phyloP scores from a whole-genome alignment of 2,797 vertebrate genomes.

The Menidia menidia region DNA sequence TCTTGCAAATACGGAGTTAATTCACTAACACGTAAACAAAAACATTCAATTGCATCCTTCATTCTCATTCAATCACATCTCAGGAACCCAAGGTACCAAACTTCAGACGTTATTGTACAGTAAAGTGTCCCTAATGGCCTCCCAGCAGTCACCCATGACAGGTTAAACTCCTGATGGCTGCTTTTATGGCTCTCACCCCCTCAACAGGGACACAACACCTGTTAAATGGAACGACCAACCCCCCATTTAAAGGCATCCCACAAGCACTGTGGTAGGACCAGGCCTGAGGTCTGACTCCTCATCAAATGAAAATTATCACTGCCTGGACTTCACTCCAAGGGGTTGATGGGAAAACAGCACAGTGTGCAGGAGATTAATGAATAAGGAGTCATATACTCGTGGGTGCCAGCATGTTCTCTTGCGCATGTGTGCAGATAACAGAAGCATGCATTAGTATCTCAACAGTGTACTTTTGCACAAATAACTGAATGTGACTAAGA shows the following conservation, averaged over 20 bases:
- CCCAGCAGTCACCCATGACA: conserved; percentile 83
- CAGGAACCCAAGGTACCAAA: conserved; percentile 75
- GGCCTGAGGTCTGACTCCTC: conserved; percentile 42
- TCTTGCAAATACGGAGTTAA: conserved; percentile 7
- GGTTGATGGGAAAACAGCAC: conserved; percentile 72
- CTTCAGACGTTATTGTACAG: conserved; percentile 76
- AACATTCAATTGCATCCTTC: conserved; percentile 46
- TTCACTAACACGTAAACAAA: conserved; percentile 51
- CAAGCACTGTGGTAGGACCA: conserved; percentile 42
- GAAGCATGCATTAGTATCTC: conserved; percentile 56
- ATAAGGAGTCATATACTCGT: conserved; percentile 35
- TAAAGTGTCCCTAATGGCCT: conserved; percentile 80
- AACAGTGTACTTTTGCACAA: conserved; percentile 58
- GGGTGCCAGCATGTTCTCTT: conserved; percentile 31
- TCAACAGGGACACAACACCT: conserved; percentile 76
- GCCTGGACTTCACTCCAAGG: conserved; percentile 68
- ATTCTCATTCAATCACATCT: conserved; percentile 66
- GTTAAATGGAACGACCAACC: conserved; percentile 74
- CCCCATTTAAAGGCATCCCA: conserved; percentile 54
- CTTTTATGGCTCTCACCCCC: conserved; percentile 72
- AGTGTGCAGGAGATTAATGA: conserved; percentile 60
- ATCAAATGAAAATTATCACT: conserved; percentile 67
- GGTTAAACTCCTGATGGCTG: conserved; percentile 82
- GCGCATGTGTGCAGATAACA: conserved; percentile 43
- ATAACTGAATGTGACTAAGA: conserved; percentile 65